These are phyloP conservation scores for Botrylloides violaceus DNA, from an alignment of 23 tunicate species.

Conservation along the genomic window DNA sequence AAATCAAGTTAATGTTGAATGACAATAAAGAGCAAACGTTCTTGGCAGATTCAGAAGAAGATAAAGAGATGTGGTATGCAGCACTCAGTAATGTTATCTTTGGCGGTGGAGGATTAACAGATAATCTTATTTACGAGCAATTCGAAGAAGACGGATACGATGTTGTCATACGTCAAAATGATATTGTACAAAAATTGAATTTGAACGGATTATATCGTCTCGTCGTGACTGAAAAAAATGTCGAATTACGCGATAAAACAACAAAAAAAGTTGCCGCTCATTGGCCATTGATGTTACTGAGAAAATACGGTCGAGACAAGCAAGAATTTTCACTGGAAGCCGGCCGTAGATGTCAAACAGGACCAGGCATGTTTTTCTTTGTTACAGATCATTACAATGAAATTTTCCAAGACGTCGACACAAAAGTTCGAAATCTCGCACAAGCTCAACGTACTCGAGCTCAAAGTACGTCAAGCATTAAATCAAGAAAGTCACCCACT, in stretches of 20 bases:
- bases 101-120: conserved; percentile 8
- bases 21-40: conserved; percentile 18
- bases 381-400: conserved; percentile 74
- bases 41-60: conserved; percentile 14
- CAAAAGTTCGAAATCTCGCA: conserved; percentile 49
- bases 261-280: conserved; percentile 14
- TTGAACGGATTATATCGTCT: conserved; percentile 38
- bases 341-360: conserved; percentile 67
- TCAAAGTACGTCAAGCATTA: conserved; percentile 34
- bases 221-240: conserved; percentile 36
- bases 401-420: conserved; percentile 68
- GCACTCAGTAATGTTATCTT: conserved; percentile 17
- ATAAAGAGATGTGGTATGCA: conserved; percentile 9
- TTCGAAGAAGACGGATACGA: conserved; percentile 38
- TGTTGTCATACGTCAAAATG: conserved; percentile 58
- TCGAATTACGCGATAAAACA: conserved; percentile 32
- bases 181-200: conserved; percentile 31
- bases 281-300: conserved; percentile 62
- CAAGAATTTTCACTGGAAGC: conserved; percentile 87
- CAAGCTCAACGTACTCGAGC: conserved; percentile 23
- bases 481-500: conserved; percentile 11
- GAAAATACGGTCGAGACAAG: conserved; percentile 84
- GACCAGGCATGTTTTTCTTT: conserved; percentile 69
- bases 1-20: conserved; percentile 4
- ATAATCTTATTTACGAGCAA: conserved; percentile 18